Conservation (phyloP, 2,113 vertebrate species). For the Rhabdomys dilectus region DNA sequence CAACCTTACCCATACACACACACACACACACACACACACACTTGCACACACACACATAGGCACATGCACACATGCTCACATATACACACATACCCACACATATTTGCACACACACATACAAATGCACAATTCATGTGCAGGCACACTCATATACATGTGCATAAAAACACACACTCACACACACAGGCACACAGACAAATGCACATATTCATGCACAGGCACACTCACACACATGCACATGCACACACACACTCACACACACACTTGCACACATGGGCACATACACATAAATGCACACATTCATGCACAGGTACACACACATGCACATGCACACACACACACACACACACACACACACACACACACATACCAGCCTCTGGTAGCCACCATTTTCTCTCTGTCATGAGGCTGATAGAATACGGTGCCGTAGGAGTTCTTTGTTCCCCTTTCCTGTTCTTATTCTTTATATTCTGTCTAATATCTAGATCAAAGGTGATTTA, state of each 20-base stretch:
- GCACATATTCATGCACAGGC: too few species aligned
- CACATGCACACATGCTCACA: too few species aligned
- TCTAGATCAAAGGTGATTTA: slow-evolving; percentile 53
- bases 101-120: too few species aligned
- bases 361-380: background rate
- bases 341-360: background rate
- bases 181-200: background rate
- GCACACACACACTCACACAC: too few species aligned
- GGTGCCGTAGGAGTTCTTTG: background rate
- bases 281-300: too few species aligned
- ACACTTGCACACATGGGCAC: too few species aligned
- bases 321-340: background rate
- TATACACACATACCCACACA: too few species aligned
- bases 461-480: slow-evolving; percentile 41
- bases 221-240: too few species aligned
- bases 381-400: background rate
- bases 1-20: background rate
- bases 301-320: too few species aligned
- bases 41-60: too few species aligned
- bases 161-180: background rate
- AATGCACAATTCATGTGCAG: background rate
- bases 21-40: background rate
- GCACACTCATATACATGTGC: background rate
- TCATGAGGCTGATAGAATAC: background rate
- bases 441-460: background rate